phyloP scores from a whole-genome alignment of 2,797 vertebrate genomes.

The Etheostoma nigrum region DNA sequence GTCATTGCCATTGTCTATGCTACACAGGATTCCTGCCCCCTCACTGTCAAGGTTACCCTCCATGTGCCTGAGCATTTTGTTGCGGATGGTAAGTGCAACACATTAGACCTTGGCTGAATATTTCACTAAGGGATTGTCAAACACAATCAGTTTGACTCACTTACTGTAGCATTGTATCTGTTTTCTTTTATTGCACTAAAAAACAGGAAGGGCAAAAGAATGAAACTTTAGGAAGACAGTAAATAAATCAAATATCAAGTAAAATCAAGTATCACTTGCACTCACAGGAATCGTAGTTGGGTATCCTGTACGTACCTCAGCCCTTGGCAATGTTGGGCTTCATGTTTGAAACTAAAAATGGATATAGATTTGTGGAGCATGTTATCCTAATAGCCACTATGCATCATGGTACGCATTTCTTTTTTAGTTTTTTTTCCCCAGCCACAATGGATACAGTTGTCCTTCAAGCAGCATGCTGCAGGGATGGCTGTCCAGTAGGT shows the following conservation, averaged over 20 bases:
- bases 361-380: conserved; percentile 9
- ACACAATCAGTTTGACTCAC: background rate
- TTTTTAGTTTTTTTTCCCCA: conserved; percentile 22
- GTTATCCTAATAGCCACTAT: conserved; percentile 5
- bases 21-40: conserved; percentile 94
- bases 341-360: conserved; percentile 4
- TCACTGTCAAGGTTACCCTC: conserved; percentile 96
- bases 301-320: background rate
- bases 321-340: background rate
- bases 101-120: conserved; percentile 33
- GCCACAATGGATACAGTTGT: conserved; percentile 32
- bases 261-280: background rate
- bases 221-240: background rate
- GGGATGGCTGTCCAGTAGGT: conserved; percentile 5
- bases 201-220: background rate
- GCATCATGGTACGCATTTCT: conserved; percentile 12
- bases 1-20: conserved; percentile 95
- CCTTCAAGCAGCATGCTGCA: conserved; percentile 11
- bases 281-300: background rate
- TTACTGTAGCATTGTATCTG: background rate
- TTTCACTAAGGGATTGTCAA: background rate
- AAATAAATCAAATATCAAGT: too few relatives aligned
- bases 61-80: conserved; percentile 99
- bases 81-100: conserved; percentile 92
- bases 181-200: background rate